Conservation (phyloP, 2,113 vertebrate species). For the Ctenodactylus gundi region DNA sequence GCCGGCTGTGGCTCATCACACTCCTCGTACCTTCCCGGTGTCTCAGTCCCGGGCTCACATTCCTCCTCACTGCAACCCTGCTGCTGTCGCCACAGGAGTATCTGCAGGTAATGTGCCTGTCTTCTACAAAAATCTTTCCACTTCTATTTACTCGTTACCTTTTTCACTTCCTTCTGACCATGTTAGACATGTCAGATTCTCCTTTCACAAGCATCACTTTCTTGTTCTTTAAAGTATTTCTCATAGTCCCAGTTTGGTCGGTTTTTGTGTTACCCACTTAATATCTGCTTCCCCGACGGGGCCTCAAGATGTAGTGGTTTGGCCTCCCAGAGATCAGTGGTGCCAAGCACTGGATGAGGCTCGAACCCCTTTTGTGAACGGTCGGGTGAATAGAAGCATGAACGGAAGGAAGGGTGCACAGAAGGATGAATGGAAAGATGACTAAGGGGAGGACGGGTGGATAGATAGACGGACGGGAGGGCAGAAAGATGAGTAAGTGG, state of each 20-base stretch:
- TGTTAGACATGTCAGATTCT: not conserved
- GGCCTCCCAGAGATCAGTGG: not conserved
- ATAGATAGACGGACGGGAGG: no score
- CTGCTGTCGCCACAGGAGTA: not conserved
- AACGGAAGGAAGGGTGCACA: no score
- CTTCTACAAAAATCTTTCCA: not conserved
- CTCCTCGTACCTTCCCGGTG: not conserved
- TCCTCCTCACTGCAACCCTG: not conserved
- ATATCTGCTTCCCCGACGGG: not conserved
- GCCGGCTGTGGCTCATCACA: not conserved
- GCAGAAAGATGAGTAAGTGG: not conserved
- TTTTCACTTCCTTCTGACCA: not conserved
- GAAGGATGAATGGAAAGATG: not conserved
- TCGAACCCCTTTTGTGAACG: not conserved
- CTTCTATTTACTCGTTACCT: not conserved
- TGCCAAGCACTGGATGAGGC: not conserved
- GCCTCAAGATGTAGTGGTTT: not conserved
- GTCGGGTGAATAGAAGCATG: not conserved
- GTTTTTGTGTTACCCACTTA: no score
- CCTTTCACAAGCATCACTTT: not conserved
- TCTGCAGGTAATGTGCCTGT: no score
- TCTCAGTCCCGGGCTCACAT: not conserved
- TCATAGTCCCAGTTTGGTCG: not conserved
- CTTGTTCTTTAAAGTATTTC: not conserved
- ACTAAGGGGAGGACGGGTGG: no score